Evolutionary conservation across 2,888 invertebrate species (phyloP), one percentile per base, ranked within the genome.

Genomic region (Leucozona laternaria): DNA sequence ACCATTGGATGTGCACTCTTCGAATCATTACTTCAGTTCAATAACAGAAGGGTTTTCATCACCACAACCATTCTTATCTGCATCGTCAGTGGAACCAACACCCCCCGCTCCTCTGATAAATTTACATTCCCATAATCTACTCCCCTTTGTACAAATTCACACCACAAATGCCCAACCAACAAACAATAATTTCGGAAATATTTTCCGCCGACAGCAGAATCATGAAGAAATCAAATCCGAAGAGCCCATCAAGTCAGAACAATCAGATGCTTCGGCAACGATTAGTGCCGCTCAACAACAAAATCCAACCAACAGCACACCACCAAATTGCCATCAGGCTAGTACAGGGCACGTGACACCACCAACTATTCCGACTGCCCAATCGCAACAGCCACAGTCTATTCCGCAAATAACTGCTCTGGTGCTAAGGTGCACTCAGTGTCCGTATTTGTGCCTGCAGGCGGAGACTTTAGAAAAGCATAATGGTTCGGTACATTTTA

Each of bases 151-250:
- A 10, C 92, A 92, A 88, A 92, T 92, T 40, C 92, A 92, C 50
- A 92, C 92, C 0, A 92, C 91, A 5, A 89, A 92, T 83, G 88
- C 92, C 25, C 91, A 91, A 72, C 91, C 90, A 37, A 90, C 90
- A 31, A 89, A 89, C 7, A 90, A 90, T 17, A 91, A 90, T 64
- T 91, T 91, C 83, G 90, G 90, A 50, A 91, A 91, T 83, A 90
- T 90, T 10, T 92, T 91, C 62, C 90, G 91, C 8, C 90, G 91
- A 5, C 90, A 89, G 43, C 90, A 90, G 6, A 90, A 88, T 53
- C 89, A 89, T 13, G 91, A 91, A 48, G 91, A 92, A 88, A 92
- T 92, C n/a, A 92, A 92, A 88, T 91, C 92, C 0, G 92, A 92
- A 75, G 92, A 92, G 68, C 90, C 92, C 8, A 93, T 93, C 34